Conservation (phyloP, 2,113 vertebrate species). For the Gymnobelideus leadbeateri region DNA sequence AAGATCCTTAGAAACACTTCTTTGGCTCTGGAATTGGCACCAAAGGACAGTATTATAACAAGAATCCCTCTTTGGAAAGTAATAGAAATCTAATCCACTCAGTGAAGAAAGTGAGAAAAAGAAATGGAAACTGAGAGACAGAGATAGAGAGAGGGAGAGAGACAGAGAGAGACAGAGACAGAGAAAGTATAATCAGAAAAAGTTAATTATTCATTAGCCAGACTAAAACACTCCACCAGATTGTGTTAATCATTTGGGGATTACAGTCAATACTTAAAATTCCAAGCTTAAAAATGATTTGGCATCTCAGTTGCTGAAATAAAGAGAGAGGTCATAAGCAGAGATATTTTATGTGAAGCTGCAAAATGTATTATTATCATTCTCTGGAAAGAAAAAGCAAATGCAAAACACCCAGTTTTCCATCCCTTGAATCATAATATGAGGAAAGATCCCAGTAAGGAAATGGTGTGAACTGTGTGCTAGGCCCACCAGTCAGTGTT, state of each 20-base stretch:
- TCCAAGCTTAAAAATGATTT: neutral
- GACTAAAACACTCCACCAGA: neutral
- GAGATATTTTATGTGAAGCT: neutral
- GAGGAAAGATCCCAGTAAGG: neutral
- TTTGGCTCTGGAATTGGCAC: neutral
- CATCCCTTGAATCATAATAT: neutral
- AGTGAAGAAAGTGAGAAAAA: too few species aligned
- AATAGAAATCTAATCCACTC: too few species aligned
- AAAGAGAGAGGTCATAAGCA: neutral
- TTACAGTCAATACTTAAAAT: neutral
- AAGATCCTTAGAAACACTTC: neutral
- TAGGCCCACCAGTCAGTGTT: neutral
- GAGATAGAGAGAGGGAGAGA: too few species aligned
- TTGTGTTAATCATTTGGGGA: neutral
- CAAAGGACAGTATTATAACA: too few species aligned
- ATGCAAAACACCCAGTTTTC: neutral
- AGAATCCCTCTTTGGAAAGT: too few species aligned
- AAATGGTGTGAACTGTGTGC: neutral
- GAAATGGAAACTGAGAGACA: too few species aligned
- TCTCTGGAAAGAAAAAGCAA: neutral
- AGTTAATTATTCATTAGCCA: neutral
- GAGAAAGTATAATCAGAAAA: neutral
- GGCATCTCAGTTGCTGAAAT: neutral
- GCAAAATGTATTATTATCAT: neutral
- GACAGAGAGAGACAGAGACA: too few species aligned